Evolutionary conservation across 2,113 vertebrate species (phyloP), one percentile per base, ranked within the genome.

Genomic region (Pipra filicauda): DNA sequence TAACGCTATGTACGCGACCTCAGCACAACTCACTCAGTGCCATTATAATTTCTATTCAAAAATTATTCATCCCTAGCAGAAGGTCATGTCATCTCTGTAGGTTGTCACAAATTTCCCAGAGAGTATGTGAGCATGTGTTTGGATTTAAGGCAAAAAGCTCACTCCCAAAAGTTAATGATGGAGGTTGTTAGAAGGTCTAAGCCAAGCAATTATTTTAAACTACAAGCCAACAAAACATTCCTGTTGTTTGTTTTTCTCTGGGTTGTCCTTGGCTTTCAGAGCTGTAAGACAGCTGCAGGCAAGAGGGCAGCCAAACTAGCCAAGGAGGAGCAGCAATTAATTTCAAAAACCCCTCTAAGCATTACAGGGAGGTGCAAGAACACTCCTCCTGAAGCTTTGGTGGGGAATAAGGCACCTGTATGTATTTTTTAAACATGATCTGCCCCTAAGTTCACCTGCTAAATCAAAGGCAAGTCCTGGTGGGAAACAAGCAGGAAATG

Each of bases 171-270:
- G 71, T 72, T 95, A 94, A 89, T 81, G 76, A 41, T 78, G 52
- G 69, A 91, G 83, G 70, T 78, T 91, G 35, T 49, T 93, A 52
- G 33, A 73, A 93, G 61, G 83, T 92, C 69, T 75, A 72, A 92
- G 59, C 44, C 80, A 93, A 94, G 85, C 48, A 88, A 96, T 92
- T 90, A 91, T 92, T 97, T 93, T 92, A 86, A 93, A 84, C 72
- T 91, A 57, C 44, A 89, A 91, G 85, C 55, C 65, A 93, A 88
- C 8, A 83, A 91, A 96, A 71, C 18, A 85, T 76, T 77, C 14
- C 2, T 11, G 81, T 64, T 88, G 67, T 97, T 95, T 95, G 72
- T 84, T 95, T 96, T 93, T 91, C 70, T 85, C 59, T 1, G 4
- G 18, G 41, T 77, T 91, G 44, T 91, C 69, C 90, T 96, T 96